These are phyloP conservation scores for Phymorhynchus buccinoides DNA, from an alignment of 1,140 invertebrate genomes.

Conservation along the genomic window DNA sequence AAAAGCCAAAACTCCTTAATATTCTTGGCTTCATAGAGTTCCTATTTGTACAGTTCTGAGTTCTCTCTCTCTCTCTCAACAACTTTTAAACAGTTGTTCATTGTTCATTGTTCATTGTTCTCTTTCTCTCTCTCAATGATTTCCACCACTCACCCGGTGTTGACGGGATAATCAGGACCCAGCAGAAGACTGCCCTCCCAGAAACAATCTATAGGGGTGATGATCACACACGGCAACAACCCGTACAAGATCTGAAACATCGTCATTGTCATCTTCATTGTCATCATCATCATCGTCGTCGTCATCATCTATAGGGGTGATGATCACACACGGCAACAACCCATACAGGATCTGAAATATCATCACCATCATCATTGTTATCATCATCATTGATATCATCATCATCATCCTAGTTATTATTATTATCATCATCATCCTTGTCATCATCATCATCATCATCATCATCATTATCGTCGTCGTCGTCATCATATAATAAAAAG, in stretches of 20 bases:
- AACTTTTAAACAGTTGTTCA: too few relatives aligned
- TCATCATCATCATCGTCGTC: neutral
- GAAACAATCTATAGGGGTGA: slow-evolving; percentile 98
- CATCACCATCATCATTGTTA: neutral
- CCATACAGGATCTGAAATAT: too few relatives aligned
- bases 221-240: slow-evolving; percentile 95
- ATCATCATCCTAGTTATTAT: too few relatives aligned
- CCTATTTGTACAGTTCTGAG: too few relatives aligned
- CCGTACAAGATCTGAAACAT: slow-evolving; percentile 80
- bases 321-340: neutral
- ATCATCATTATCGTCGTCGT: too few relatives aligned
- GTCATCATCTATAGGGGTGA: too few relatives aligned
- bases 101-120: too few relatives aligned
- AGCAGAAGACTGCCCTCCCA: slow-evolving; percentile 98
- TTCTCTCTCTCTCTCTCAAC: too few relatives aligned
- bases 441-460: neutral
- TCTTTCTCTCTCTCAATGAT: too few relatives aligned
- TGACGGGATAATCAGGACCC: slow-evolving; percentile 89
- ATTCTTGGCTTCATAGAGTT: too few relatives aligned
- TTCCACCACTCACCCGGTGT: slow-evolving; percentile 84
- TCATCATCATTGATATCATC: neutral
- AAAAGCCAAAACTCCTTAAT: too few relatives aligned
- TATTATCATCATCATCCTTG: neutral
- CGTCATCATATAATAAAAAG: too few relatives aligned
- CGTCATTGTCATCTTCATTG: neutral